Conservation (phyloP, 53 echinoderm and acorn worm genomes). For the Pentamera pediparva region DNA sequence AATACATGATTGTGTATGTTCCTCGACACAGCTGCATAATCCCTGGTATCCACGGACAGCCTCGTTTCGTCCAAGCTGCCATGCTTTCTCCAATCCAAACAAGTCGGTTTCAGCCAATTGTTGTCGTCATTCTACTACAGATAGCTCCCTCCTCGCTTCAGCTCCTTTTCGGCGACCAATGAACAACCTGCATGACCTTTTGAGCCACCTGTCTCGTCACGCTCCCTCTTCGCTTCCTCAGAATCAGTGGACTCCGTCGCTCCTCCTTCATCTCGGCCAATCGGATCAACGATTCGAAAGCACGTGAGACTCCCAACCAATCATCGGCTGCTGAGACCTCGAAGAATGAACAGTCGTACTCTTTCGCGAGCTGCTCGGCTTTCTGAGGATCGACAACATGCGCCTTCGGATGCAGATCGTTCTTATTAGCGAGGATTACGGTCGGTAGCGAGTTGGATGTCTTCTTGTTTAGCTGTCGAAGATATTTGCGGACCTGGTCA, state of each 20-base stretch:
- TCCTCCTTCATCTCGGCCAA: slow-evolving; percentile 55
- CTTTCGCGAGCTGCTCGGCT: slow-evolving; percentile 66
- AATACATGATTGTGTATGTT: too few species aligned
- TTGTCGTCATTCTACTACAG: too few species aligned
- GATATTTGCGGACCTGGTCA: slow-evolving; percentile 52
- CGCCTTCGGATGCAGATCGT: slow-evolving; percentile 64
- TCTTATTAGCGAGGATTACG: slow-evolving; percentile 78
- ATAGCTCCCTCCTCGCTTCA: too few species aligned
- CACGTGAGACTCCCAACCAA: slow-evolving; percentile 62
- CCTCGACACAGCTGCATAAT: too few species aligned
- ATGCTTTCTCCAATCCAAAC: too few species aligned
- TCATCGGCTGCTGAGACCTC: slow-evolving; percentile 91
- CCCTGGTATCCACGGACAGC: too few species aligned
- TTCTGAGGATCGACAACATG: slow-evolving; percentile 66
- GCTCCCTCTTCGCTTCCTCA: slow-evolving; percentile 73
- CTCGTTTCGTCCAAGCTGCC: too few species aligned
- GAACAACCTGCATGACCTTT: slow-evolving; percentile 84
- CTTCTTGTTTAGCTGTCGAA: slow-evolving; percentile 50
- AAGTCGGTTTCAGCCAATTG: too few species aligned
- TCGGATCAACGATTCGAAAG: slow-evolving; percentile 69
- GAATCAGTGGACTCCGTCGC: slow-evolving; percentile 41
- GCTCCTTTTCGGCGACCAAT: slow-evolving; percentile 64
- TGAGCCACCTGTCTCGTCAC: slow-evolving; percentile 91
- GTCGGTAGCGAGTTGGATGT: slow-evolving; percentile 70
- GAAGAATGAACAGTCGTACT: slow-evolving; percentile 86